phyloP scores from a whole-genome alignment of 2,113 vertebrate genomes.

The Otis tarda region DNA sequence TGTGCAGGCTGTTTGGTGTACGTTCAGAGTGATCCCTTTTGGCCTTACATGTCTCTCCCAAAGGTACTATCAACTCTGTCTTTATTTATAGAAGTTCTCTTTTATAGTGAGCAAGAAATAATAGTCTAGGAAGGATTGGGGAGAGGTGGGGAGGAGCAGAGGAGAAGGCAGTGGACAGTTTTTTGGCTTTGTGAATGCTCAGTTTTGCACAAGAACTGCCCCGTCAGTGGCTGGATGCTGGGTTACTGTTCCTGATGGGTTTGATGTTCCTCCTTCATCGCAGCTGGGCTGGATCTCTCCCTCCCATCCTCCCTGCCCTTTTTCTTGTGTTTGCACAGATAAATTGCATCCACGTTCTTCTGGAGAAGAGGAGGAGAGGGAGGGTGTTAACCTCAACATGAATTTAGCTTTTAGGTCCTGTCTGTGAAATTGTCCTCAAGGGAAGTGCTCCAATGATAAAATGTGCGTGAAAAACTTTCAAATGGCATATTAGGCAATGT shows the following conservation, averaged over 20 bases:
- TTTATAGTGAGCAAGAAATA: neutral
- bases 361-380: neutral
- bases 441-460: neutral
- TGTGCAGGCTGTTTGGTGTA: neutral
- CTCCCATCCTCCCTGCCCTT: neutral
- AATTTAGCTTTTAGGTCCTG: neutral
- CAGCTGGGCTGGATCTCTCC: neutral
- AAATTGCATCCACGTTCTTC: neutral
- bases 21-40: neutral
- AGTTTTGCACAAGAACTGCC: neutral
- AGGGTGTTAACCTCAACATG: neutral
- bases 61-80: neutral
- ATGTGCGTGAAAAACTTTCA: neutral
- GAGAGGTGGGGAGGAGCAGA: fast-evolving
- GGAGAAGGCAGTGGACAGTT: neutral
- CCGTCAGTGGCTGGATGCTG: neutral
- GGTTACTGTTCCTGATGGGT: neutral
- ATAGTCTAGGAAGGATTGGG: neutral
- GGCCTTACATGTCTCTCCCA: neutral
- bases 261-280: neutral
- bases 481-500: neutral
- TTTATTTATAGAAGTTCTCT: neutral
- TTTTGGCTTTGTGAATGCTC: neutral
- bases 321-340: neutral
- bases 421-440: neutral